Conservation (phyloP, 37 sponge, comb jelly and placozoan genomes). For the Haliclona indistincta region DNA sequence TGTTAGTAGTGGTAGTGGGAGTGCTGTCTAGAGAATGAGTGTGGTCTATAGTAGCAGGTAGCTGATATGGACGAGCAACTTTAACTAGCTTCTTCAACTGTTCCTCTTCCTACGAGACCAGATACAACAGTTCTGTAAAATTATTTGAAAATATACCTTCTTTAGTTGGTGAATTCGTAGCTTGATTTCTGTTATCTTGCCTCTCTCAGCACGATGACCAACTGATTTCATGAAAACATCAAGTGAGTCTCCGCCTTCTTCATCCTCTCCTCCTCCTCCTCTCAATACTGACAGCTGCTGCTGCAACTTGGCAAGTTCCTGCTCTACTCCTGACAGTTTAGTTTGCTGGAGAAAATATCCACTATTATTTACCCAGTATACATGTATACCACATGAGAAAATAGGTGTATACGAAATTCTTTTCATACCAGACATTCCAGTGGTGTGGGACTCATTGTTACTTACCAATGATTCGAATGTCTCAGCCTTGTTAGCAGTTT, state of each 20-base stretch:
- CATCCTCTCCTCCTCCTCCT: background rate
- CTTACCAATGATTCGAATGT: slow-evolving; percentile 77
- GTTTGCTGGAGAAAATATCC: background rate
- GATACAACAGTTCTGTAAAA: background rate
- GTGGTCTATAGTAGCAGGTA: slow-evolving; percentile 23
- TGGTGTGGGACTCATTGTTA: background rate
- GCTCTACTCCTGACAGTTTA: slow-evolving; percentile 7
- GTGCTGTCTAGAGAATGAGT: too few relatives aligned
- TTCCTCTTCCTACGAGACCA: slow-evolving; percentile 64
- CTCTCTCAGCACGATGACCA: slow-evolving; percentile 34
- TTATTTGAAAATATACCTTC: slow-evolving; percentile 27
- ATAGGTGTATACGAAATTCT: background rate
- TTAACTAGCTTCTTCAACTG: slow-evolving; percentile 46
- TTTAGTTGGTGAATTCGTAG: slow-evolving; percentile 64
- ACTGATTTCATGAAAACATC: slow-evolving; percentile 75
- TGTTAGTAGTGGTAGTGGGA: background rate
- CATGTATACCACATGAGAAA: background rate
- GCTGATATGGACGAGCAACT: slow-evolving; percentile 35
- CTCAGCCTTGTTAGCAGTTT: slow-evolving; percentile 54
- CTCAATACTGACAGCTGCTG: background rate
- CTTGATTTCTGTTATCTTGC: slow-evolving; percentile 38
- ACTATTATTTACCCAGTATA: too few relatives aligned
- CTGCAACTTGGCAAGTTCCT: slow-evolving; percentile 17
- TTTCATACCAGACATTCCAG: background rate
- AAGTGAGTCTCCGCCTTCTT: slow-evolving; percentile 48